Conservation (phyloP, 35 echinoderm and acorn worm species). For the Hemicentrotus pulcherrimus region DNA sequence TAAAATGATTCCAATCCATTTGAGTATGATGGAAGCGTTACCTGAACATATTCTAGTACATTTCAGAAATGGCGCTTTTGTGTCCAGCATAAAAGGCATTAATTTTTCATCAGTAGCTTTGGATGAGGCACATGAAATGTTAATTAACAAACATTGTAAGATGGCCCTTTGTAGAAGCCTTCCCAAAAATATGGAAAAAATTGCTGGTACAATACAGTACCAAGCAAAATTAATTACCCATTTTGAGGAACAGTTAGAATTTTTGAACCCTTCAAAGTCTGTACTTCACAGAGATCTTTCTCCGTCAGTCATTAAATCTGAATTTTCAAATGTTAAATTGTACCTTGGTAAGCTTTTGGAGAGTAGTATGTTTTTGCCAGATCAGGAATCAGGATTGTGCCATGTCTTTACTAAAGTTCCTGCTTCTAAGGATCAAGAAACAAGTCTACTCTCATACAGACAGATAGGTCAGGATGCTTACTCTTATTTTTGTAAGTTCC, state of each 20-base stretch:
- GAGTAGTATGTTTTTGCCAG: conserved; percentile 33
- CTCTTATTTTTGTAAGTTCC: conserved; percentile 51
- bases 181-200: conserved; percentile 53
- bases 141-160: conserved; percentile 75
- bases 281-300: conserved; percentile 55
- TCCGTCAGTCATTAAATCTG: conserved; percentile 54
- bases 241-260: conserved; percentile 24
- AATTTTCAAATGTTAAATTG: conserved; percentile 60
- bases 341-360: conserved; percentile 38
- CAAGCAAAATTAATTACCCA: conserved; percentile 51
- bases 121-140: conserved; percentile 82
- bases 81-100: conserved; percentile 52
- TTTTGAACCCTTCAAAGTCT: conserved; percentile 5
- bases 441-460: conserved; percentile 55
- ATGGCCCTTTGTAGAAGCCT: conserved; percentile 45
- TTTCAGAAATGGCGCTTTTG: conserved; percentile 75
- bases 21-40: conserved; percentile 57
- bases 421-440: conserved; percentile 56
- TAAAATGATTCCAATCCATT: conserved; percentile 65
- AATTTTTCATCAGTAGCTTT: conserved; percentile 63
- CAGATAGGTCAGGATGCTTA: conserved; percentile 54
- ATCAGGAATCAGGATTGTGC: conserved; percentile 27
- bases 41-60: conserved; percentile 59
- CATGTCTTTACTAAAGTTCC: conserved; percentile 53
- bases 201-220: conserved; percentile 61